These are phyloP conservation scores for Pangasius djambal DNA, from an alignment of 2,797 vertebrate genomes.

Conservation along the genomic window DNA sequence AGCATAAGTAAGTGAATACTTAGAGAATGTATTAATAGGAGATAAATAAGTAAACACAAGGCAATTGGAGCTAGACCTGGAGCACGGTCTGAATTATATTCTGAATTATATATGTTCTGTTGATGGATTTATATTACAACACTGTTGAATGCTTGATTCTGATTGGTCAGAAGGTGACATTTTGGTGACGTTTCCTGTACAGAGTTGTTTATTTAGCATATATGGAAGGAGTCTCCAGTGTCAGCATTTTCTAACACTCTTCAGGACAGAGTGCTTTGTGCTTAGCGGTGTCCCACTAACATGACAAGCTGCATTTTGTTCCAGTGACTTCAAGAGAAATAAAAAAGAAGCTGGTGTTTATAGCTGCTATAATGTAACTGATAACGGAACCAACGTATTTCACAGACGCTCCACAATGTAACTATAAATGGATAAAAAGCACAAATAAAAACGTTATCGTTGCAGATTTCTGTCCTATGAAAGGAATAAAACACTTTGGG, in stretches of 20 bases:
- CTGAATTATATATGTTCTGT: too few species aligned
- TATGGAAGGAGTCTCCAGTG: background rate
- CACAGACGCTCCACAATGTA: too few species aligned
- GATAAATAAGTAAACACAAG: conserved; percentile 53
- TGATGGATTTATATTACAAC: background rate
- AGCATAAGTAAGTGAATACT: conserved; percentile 7
- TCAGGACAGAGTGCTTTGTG: background rate
- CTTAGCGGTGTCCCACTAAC: background rate
- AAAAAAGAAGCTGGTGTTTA: background rate
- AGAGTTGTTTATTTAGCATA: background rate
- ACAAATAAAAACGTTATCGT: background rate
- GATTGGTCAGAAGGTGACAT: background rate
- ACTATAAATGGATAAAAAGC: background rate
- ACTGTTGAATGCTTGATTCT: background rate
- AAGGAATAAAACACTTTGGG: background rate
- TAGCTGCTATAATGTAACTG: background rate
- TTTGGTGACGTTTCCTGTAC: background rate
- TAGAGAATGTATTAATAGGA: conserved; percentile 7
- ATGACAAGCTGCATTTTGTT: background rate
- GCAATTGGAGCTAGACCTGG: conserved; percentile 72
- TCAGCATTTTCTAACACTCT: background rate
- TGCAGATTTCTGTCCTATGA: background rate
- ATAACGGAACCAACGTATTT: background rate
- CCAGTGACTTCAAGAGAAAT: background rate
- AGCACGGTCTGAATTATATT: conserved; percentile 32